A percentile compares a stretch with the other conserved stretches of the same genome.
Conservation (phyloP, 2,113 vertebrate genomes). For the Peromyscus leucopus region DNA sequence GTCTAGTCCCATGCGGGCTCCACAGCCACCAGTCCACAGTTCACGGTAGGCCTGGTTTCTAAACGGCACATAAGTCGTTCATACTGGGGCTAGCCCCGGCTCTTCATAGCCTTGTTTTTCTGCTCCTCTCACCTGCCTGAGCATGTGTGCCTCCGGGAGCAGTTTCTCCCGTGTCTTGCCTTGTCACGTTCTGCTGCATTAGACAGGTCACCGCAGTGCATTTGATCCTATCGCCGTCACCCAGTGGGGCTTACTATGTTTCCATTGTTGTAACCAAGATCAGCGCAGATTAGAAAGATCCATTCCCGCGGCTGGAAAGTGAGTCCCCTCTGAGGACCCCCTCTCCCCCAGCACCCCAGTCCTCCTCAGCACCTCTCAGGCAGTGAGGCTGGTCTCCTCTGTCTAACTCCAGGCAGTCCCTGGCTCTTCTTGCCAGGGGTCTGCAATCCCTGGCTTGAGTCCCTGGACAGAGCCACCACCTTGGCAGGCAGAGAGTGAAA, state of each 20-base stretch:
- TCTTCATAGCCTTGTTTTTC: not conserved
- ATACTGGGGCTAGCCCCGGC: no score
- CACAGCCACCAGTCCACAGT: no score
- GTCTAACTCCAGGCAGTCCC: not conserved
- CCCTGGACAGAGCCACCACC: conserved; percentile 35
- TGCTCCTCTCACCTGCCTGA: not conserved
- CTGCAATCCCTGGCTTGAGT: conserved; percentile 35
- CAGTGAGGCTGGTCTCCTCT: not conserved
- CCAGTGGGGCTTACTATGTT: not conserved
- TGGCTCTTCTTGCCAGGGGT: conserved; percentile 53
- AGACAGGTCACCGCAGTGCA: not conserved
- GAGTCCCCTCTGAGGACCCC: not conserved
- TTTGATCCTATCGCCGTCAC: not conserved
- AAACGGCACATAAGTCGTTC: no score
- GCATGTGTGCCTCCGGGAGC: not conserved
- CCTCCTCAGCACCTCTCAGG: not conserved
- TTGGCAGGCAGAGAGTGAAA: conserved; percentile 41
- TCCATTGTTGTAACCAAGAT: not conserved
- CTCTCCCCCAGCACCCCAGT: not conserved
- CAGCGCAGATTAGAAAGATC: not conserved
- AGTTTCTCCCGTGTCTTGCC: not conserved
- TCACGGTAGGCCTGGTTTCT: not conserved
- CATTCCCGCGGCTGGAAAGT: not conserved
- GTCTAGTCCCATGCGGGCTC: no score
- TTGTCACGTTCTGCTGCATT: not conserved